Conservation (phyloP, 2,888 invertebrate genomes). For the Hyles lineata region DNA sequence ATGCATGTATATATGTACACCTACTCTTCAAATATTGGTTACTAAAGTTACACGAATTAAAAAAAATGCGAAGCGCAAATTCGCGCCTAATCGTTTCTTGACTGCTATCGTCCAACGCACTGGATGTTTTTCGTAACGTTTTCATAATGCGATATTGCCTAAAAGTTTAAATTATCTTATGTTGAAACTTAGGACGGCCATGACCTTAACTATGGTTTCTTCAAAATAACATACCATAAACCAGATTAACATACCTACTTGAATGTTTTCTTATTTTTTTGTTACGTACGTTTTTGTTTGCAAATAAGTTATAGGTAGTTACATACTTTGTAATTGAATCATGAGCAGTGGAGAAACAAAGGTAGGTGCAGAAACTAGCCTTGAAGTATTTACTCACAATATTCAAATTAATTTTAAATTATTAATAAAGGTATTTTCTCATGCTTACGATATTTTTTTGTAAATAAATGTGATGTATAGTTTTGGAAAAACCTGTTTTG, state of each 20-base stretch:
- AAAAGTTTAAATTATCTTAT: neutral
- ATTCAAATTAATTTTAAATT: neutral
- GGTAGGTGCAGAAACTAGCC: neutral
- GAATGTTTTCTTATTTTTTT: neutral
- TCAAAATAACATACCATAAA: neutral
- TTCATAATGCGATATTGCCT: neutral
- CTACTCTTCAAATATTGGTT: no score
- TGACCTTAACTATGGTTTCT: conserved; percentile 11
- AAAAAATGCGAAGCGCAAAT: no score
- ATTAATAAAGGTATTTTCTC: neutral
- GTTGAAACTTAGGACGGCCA: neutral
- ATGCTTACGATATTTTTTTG: neutral
- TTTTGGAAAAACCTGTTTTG: neutral
- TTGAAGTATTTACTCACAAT: neutral
- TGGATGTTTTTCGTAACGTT: no score
- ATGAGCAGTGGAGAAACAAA: neutral
- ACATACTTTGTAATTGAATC: neutral
- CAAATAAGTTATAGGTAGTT: neutral
- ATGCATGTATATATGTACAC: no score
- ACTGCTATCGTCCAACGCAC: no score
- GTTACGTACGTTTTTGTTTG: neutral
- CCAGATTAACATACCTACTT: neutral
- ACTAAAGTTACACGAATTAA: no score
- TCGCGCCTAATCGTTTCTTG: no score
- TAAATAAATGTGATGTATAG: neutral